Base-by-base conservation (phyloP, 2,113 vertebrate genomes). In the Otus sunia region DNA sequence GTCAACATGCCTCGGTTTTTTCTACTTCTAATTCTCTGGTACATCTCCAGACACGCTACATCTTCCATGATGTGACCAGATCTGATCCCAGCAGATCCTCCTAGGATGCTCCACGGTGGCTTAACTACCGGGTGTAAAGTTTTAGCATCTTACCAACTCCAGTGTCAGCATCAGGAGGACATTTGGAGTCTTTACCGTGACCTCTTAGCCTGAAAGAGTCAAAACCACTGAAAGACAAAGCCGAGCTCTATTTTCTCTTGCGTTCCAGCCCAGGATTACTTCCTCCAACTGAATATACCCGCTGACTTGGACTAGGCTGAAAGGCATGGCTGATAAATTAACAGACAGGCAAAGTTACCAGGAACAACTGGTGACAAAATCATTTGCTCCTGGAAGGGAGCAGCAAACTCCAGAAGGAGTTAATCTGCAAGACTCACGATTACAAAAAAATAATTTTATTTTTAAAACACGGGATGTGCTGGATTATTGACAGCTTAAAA, bases 21-120 rank as follows among this genome's bases (percentile, higher is more conserved):
- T 20, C 21, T 23, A 12, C 34, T 74, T 22, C 15, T 30, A 5
- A 19, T 66, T 32, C 34, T 64, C 49, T 45, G 43, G 9, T 37
- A 5, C 0, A 0, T 50, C 60, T 43, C 56, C n/a, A 53, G 29
- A 69, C 5, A 37, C 0, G 0, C 26, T 27, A 17, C 0, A 0
- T 7, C 59, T 73, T 66, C 29, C 22, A 9, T 5, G 39, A 43
- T 1, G 0, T 9, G 30, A 47, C 0, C 5, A 32, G 47, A 39
- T 21, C 27, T 10, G 39, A 71, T 22, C 58, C 32, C 12, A 49
- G 6, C 13, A 32, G 39, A 66, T 45, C 29, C 32, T 66, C n/a
- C 49, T 11, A 26, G 15, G 59, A 53, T 27, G 53, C 43, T 59
- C 43, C 17, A 13, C 2, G 12, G 30, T 49, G 37, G 30, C 43